Conservation (phyloP, 2,888 invertebrate species). For the Drosophila formosana region DNA sequence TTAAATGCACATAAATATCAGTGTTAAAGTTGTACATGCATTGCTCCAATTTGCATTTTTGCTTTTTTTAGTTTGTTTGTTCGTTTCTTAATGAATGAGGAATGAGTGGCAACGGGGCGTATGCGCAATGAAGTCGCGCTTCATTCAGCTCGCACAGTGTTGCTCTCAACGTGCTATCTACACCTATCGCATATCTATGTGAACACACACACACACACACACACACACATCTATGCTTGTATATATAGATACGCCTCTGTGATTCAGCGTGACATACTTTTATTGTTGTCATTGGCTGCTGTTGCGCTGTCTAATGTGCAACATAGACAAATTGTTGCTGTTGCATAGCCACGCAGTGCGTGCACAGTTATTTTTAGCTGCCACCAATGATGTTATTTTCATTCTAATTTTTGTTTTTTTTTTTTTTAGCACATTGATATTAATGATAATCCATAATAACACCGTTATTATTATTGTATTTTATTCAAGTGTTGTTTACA, state of each 20-base stretch:
- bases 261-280: constrained; percentile 73
- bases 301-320: constrained; percentile 40
- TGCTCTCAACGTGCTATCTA: constrained; percentile 15
- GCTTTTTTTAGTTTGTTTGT: background rate
- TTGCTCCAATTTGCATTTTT: background rate
- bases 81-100: background rate
- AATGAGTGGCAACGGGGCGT: constrained; percentile 35
- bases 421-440: constrained; percentile 45
- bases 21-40: background rate
- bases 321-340: constrained; percentile 36
- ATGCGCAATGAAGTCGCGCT: constrained; percentile 34
- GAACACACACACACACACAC: background rate
- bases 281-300: constrained; percentile 70
- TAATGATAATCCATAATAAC: constrained; percentile 38
- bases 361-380: constrained; percentile 67
- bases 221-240: background rate
- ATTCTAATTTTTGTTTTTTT: constrained; percentile 8
- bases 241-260: constrained; percentile 63
- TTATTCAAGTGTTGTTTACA: background rate
- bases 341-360: constrained; percentile 60
- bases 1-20: background rate
- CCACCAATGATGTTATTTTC: constrained; percentile 35
- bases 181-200: constrained; percentile 15
- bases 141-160: constrained; percentile 16
- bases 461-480: background rate